These are phyloP conservation scores for Phrynocephalus forsythii DNA, from an alignment of 2,797 vertebrate species.

Conservation along the genomic window DNA sequence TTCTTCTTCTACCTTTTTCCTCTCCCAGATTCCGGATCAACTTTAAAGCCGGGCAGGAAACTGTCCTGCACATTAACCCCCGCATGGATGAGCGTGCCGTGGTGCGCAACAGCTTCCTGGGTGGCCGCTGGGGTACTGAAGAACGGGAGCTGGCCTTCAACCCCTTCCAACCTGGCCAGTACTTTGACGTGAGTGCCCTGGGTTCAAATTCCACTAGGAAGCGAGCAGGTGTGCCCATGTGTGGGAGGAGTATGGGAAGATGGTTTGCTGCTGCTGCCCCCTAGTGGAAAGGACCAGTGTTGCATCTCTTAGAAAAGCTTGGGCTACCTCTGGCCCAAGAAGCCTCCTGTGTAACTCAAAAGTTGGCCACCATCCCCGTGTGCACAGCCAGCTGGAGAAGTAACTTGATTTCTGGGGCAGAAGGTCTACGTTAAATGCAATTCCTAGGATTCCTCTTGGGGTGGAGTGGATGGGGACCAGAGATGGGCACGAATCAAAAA, in stretches of 20 bases:
- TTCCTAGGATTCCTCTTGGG: too few species aligned
- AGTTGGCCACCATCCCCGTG: too few species aligned
- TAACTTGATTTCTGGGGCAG: too few species aligned
- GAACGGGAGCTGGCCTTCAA: slow-evolving; percentile 76
- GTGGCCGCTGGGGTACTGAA: slow-evolving; percentile 82
- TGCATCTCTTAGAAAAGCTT: neutral
- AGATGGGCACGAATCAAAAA: too few species aligned
- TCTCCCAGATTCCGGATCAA: slow-evolving; percentile 79
- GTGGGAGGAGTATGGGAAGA: too few species aligned
- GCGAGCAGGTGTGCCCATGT: fast-evolving
- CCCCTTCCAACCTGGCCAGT: slow-evolving; percentile 84
- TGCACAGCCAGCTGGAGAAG: too few species aligned
- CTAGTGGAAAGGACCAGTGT: neutral
- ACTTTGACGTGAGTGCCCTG: slow-evolving; percentile 84
- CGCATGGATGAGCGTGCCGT: slow-evolving; percentile 72
- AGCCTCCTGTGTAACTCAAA: too few species aligned
- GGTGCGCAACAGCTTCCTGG: slow-evolving; percentile 83
- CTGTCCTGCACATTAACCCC: slow-evolving; percentile 83
- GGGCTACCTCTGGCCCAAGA: too few species aligned
- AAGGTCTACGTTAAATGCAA: too few species aligned
- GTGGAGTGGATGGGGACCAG: too few species aligned
- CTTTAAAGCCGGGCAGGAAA: slow-evolving; percentile 78
- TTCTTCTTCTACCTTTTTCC: neutral
- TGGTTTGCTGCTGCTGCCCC: neutral
- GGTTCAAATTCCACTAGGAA: neutral